These are phyloP conservation scores for Cephalopholis sonnerati DNA, from an alignment of 2,113 vertebrate species.

Conservation along the genomic window DNA sequence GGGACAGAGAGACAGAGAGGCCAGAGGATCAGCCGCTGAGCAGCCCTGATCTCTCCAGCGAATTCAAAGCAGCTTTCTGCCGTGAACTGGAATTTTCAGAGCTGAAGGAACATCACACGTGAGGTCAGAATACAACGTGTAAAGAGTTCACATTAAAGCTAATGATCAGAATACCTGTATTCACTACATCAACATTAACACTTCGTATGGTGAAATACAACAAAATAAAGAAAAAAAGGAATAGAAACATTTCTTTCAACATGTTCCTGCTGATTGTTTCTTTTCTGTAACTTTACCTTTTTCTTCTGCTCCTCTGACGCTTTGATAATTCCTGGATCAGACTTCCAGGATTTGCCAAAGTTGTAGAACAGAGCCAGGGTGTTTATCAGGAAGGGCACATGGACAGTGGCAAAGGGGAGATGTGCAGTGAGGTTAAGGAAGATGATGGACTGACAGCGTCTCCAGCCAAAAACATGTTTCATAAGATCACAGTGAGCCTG, in stretches of 20 bases:
- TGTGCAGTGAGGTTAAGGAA: slow-evolving; percentile 93
- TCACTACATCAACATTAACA: no score
- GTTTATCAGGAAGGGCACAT: slow-evolving; percentile 96
- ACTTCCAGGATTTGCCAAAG: slow-evolving; percentile 99
- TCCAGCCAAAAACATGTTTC: no score
- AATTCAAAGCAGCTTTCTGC: not conserved
- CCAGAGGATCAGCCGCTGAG: not conserved
- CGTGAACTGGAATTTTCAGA: no score
- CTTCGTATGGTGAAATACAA: not conserved
- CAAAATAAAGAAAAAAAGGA: not conserved
- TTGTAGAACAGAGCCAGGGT: slow-evolving; percentile 97
- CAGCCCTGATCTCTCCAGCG: not conserved
- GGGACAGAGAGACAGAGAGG: not conserved
- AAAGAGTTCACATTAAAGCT: not conserved
- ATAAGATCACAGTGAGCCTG: no score
- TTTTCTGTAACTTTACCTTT: slow-evolving; percentile 86
- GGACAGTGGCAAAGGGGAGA: slow-evolving; percentile 95
- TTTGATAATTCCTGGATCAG: slow-evolving; percentile 98
- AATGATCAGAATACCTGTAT: not conserved
- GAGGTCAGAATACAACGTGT: no score
- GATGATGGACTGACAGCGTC: not conserved
- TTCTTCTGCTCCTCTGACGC: slow-evolving; percentile 99
- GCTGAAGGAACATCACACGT: no score
- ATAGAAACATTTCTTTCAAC: no score
- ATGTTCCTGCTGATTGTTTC: not conserved